phyloP scores from a whole-genome alignment of 2,797 vertebrate genomes.

The Onychomys leucogaster region DNA sequence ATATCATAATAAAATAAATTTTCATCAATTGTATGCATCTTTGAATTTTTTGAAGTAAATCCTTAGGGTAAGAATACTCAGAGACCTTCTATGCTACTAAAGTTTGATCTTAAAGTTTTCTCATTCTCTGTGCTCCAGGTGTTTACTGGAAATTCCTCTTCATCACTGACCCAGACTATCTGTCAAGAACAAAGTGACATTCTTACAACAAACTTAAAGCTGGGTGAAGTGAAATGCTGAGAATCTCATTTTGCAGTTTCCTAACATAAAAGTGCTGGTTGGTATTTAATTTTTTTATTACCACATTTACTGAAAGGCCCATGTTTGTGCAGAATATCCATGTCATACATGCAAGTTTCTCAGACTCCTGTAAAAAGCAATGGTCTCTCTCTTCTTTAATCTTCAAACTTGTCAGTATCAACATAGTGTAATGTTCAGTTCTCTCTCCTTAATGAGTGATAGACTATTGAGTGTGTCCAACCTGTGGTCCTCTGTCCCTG shows the following conservation, averaged over 20 bases:
- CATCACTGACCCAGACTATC: background rate
- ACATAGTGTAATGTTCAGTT: background rate
- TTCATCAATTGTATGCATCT: background rate
- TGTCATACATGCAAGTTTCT: background rate
- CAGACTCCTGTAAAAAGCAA: background rate
- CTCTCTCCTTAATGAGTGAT: background rate
- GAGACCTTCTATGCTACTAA: background rate
- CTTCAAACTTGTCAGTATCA: background rate
- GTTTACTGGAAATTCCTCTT: background rate
- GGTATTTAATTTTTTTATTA: background rate
- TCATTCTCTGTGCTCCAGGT: background rate
- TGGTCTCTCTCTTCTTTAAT: background rate
- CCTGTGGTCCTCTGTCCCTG: background rate
- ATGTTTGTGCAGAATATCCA: background rate
- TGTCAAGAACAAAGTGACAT: background rate
- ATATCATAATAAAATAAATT: background rate
- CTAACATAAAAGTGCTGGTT: background rate
- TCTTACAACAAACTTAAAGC: background rate
- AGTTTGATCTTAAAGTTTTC: background rate
- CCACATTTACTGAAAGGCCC: background rate
- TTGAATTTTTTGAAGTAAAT: background rate
- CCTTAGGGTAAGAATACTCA: background rate
- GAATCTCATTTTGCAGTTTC: background rate
- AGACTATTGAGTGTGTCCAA: background rate
- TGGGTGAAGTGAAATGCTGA: constrained; percentile 4